Percentiles rank a stretch among this genome's conserved stretches.
These are phyloP conservation scores for Erethizon dorsatum DNA, from an alignment of 2,797 vertebrate species.

Conservation along the genomic window DNA sequence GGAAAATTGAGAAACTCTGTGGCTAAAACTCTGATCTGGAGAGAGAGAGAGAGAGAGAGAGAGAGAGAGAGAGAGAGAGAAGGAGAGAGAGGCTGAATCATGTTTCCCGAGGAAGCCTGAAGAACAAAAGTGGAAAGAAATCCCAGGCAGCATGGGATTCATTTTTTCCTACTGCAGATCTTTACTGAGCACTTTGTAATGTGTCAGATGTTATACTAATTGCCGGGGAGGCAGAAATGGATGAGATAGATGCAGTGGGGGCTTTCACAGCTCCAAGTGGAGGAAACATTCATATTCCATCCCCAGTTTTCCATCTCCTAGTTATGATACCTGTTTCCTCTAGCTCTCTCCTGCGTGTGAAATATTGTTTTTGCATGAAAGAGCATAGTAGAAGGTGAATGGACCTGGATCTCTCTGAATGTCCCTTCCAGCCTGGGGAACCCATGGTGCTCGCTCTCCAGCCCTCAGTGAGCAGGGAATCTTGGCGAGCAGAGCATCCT, in stretches of 20 bases:
- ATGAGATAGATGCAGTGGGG: not conserved
- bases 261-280: not conserved
- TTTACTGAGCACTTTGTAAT: slow-evolving; percentile 7
- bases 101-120: slow-evolving; percentile 1
- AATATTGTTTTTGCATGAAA: slow-evolving; percentile 29
- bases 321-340: not conserved
- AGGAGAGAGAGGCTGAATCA: not conserved
- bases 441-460: not conserved
- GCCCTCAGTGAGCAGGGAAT: not conserved
- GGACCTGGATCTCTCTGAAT: not conserved
- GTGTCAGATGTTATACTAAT: not conserved
- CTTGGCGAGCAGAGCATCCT: not conserved
- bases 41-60: no score
- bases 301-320: not conserved
- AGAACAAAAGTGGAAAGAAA: slow-evolving; percentile 19
- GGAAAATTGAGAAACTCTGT: not conserved
- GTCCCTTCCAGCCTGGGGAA: not conserved
- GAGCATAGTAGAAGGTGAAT: not conserved
- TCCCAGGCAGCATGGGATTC: not conserved
- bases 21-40: not conserved
- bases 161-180: not conserved
- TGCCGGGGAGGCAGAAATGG: not conserved
- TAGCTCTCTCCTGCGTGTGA: not conserved
- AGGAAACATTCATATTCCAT: not conserved
- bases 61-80: no score